Evolutionary conservation across 2,797 vertebrate genomes (phyloP).

Genomic region (Alectoris magna): DNA sequence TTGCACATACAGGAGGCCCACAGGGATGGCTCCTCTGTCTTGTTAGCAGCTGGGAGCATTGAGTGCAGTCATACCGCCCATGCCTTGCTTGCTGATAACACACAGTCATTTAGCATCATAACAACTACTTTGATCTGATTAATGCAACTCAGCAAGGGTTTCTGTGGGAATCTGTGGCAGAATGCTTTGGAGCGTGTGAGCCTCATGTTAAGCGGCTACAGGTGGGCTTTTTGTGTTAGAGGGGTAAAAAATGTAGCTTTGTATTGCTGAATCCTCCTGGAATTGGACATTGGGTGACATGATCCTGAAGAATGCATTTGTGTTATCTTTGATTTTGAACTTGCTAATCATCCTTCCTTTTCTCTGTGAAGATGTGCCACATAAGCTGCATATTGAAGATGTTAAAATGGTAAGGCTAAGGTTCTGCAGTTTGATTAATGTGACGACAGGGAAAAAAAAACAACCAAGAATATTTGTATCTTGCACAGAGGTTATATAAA

Average conservation of each 20-base stretch:
- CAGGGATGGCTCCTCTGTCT: background rate
- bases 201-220: background rate
- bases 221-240: background rate
- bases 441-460: background rate
- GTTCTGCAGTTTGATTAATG: background rate
- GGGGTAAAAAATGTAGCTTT: background rate
- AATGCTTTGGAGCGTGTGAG: background rate
- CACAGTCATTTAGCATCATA: background rate
- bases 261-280: background rate
- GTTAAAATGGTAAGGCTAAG: background rate
- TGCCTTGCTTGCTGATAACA: background rate
- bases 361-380: background rate
- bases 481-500: background rate
- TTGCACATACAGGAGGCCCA: background rate
- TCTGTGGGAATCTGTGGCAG: background rate
- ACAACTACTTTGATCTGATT: slow-evolving; percentile 31
- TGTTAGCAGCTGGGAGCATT: background rate
- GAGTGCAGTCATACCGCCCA: background rate
- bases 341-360: background rate
- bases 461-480: background rate
- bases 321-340: background rate
- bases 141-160: background rate
- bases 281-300: background rate
- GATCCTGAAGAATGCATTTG: background rate
- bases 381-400: background rate